These are phyloP conservation scores for Halcyon leucocephala DNA, from an alignment of 2,797 vertebrate genomes.

Conservation along the genomic window DNA sequence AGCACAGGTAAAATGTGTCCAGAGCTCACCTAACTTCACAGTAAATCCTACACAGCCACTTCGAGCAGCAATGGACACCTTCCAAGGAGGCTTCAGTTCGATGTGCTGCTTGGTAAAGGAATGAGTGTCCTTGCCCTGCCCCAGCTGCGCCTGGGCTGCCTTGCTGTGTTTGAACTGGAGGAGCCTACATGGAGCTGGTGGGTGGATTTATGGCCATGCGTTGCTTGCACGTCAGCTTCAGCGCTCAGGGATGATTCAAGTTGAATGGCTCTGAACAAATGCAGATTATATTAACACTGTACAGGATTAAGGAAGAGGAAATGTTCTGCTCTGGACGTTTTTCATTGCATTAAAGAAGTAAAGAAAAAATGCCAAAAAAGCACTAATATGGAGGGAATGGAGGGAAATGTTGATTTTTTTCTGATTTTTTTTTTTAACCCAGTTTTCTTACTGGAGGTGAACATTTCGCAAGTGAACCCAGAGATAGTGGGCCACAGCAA, in stretches of 20 bases:
- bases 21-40: rapidly evolving
- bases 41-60: not conserved
- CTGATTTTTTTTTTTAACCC: not conserved
- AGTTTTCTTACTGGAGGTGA: not conserved
- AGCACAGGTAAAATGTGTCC: not conserved
- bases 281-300: not conserved
- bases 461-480: not conserved
- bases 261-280: constrained; percentile 15
- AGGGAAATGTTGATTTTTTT: not conserved
- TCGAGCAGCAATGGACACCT: not conserved
- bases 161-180: not conserved
- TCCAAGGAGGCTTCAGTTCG: not conserved
- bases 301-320: constrained; percentile 3
- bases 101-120: not conserved
- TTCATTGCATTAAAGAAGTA: not conserved
- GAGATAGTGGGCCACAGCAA: not conserved
- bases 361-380: not conserved
- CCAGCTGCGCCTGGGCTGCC: not conserved
- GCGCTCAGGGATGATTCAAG: not conserved
- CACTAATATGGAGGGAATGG: too few relatives aligned
- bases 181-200: not conserved
- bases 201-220: not conserved
- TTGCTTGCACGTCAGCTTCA: not conserved
- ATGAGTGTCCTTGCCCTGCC: rapidly evolving
- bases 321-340: not conserved